phyloP scores from a whole-genome alignment of 2,888 invertebrate genomes.

The Hemaris fuciformis region DNA sequence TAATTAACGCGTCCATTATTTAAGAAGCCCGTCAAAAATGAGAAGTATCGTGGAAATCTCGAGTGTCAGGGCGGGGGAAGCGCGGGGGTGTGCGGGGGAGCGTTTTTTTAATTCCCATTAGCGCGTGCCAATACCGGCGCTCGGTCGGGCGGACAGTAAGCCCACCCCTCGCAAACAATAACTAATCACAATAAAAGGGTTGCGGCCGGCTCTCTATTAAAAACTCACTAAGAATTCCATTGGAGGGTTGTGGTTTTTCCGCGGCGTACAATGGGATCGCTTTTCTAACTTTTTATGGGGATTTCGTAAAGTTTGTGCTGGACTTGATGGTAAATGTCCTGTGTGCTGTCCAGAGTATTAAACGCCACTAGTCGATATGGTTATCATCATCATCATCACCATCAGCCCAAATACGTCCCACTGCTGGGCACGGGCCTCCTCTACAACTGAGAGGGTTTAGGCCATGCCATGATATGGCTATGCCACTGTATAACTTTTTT shows the following conservation, averaged over 20 bases:
- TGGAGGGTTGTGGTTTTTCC: constrained; percentile 45
- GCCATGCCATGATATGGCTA: no score
- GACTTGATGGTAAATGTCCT: neutral
- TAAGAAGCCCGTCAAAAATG: constrained; percentile 35
- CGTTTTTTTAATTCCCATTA: constrained; percentile 70
- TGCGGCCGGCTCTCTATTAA: constrained; percentile 73
- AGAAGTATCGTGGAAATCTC: constrained; percentile 41
- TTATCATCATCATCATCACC: no score
- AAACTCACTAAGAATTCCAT: constrained; percentile 74
- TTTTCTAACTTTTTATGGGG: no score
- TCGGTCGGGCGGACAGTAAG: constrained; percentile 25
- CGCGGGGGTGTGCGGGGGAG: constrained; percentile 47
- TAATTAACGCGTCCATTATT: constrained; percentile 54
- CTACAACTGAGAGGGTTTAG: no score
- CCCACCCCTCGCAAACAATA: constrained; percentile 64
- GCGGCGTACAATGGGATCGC: constrained; percentile 34
- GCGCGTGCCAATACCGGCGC: constrained; percentile 23
- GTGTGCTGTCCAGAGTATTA: no score
- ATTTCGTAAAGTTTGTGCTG: neutral
- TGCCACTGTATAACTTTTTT: no score
- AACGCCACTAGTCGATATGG: no score
- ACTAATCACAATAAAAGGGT: constrained; percentile 81
- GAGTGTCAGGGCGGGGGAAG: constrained; percentile 17
- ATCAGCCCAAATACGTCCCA: no score
- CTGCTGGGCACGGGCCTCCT: no score